These are phyloP conservation scores for Balanococcus diminutus DNA, from an alignment of 2,888 invertebrate species.

Conservation along the genomic window DNA sequence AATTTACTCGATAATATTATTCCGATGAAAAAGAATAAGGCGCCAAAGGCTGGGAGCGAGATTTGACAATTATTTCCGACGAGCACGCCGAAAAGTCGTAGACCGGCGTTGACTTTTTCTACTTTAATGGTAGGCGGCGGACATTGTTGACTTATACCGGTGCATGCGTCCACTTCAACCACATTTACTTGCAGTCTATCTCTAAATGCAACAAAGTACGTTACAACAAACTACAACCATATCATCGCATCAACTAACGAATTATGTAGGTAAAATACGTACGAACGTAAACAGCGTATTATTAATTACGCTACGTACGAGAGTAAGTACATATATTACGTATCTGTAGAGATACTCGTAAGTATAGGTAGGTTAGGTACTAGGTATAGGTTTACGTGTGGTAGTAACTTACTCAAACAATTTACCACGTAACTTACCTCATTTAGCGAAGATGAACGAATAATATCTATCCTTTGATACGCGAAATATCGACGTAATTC, in stretches of 20 bases:
- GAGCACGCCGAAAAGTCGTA: conserved; percentile 77
- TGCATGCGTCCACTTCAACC: conserved; percentile 55
- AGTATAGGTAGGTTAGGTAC: neutral
- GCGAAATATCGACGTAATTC: neutral
- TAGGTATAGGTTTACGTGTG: neutral
- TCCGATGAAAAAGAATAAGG: conserved; percentile 76
- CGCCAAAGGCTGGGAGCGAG: conserved; percentile 77
- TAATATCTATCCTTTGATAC: neutral
- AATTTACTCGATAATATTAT: conserved; percentile 74
- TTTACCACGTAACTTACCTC: conserved; percentile 56
- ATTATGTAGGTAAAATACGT: neutral
- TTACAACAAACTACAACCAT: no score
- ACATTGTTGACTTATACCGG: conserved; percentile 56
- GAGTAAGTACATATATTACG: neutral
- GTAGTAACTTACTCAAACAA: no score
- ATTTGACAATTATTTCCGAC: conserved; percentile 80
- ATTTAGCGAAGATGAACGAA: conserved; percentile 15
- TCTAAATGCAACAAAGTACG: no score
- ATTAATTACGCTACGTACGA: no score
- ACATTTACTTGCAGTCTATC: conserved; percentile 58
- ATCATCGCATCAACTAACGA: no score
- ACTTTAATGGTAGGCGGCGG: conserved; percentile 63
- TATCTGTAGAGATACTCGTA: neutral
- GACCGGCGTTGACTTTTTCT: conserved; percentile 77
- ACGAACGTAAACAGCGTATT: no score